Conservation (phyloP, 2,888 invertebrate species). For the Meteorus cinctellus region DNA sequence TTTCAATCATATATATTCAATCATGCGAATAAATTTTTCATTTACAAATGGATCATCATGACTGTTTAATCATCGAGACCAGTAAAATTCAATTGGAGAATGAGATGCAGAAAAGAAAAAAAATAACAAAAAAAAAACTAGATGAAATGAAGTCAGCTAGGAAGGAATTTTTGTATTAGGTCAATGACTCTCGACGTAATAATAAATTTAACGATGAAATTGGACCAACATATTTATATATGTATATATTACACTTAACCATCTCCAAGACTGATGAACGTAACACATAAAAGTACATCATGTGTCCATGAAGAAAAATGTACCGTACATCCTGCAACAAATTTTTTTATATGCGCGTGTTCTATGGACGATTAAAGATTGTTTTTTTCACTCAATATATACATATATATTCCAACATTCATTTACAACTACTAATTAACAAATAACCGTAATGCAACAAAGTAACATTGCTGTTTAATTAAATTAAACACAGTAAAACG, state of each 20-base stretch:
- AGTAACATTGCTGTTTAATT: conserved; percentile 12
- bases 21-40: conserved; percentile 6
- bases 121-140: background rate
- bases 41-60: conserved; percentile 4
- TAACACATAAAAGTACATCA: background rate
- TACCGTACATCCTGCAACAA: conserved; percentile 32
- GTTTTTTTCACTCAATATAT: conserved; percentile 13
- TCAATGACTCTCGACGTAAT: conserved; percentile 28
- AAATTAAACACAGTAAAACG: background rate
- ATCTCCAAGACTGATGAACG: background rate
- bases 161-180: conserved; percentile 8
- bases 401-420: conserved; percentile 17
- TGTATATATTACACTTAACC: background rate
- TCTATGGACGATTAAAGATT: conserved; percentile 42
- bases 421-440: conserved; percentile 38
- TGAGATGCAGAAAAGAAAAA: no score
- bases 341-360: conserved; percentile 17
- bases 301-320: conserved; percentile 19
- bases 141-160: conserved; percentile 12
- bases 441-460: conserved; percentile 35
- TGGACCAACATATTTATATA: conserved; percentile 3
- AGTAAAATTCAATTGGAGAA: conserved; percentile 4
- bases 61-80: background rate
- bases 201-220: conserved; percentile 16
- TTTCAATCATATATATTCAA: conserved; percentile 16